A percentile compares a stretch with the other conserved stretches of the same genome.
Conservation (phyloP, 2,113 vertebrate genomes). For the Serilophus lunatus region DNA sequence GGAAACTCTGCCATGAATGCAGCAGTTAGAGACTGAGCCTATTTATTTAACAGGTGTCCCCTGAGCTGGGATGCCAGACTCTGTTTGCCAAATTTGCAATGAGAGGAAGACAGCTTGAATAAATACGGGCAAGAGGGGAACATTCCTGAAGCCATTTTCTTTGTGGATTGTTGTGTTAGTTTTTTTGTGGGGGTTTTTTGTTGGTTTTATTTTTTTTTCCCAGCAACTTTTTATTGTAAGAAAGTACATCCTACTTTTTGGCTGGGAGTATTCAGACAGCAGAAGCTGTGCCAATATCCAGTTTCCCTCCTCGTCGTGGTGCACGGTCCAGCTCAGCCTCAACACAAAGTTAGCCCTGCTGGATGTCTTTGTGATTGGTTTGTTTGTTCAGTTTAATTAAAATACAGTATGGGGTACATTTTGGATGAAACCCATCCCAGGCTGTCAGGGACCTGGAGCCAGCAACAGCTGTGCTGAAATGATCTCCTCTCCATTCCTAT, state of each 20-base stretch:
- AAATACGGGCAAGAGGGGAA: slow-evolving; percentile 15
- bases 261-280: background rate
- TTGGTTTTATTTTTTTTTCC: too few relatives aligned
- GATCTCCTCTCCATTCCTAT: background rate
- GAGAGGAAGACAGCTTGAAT: slow-evolving; percentile 44
- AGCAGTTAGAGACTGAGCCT: slow-evolving; percentile 46
- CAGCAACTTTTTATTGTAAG: background rate
- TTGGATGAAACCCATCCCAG: background rate
- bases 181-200: background rate
- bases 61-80: slow-evolving; percentile 40
- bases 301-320: background rate
- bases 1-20: slow-evolving; percentile 52
- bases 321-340: background rate
- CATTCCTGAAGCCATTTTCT: slow-evolving; percentile 29
- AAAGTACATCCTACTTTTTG: background rate
- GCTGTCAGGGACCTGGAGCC: background rate
- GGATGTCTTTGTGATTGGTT: background rate
- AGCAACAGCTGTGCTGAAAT: background rate
- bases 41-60: slow-evolving; percentile 67
- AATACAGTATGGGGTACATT: slow-evolving; percentile 21
- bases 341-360: background rate
- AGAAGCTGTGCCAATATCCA: background rate
- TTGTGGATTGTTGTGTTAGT: background rate
- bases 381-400: slow-evolving; percentile 41
- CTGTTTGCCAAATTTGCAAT: slow-evolving; percentile 35